Evolutionary conservation across 2,797 vertebrate species (phyloP), one percentile per base, ranked within the genome.

Genomic region (Sparidentex hasta): DNA sequence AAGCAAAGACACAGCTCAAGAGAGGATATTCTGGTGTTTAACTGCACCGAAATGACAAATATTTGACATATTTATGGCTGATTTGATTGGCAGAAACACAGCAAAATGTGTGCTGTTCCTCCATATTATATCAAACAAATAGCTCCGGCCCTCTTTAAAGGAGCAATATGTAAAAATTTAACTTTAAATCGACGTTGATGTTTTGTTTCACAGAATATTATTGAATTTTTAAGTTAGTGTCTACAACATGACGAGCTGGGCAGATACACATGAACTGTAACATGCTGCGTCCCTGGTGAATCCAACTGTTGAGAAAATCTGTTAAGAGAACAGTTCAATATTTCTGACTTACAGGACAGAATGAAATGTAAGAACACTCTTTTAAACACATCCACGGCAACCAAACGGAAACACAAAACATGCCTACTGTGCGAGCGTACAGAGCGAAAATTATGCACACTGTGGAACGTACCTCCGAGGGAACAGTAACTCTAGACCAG

Each of bases 401-500:
- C 29, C 18, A 13, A 0, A n/a, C 16, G 9, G 1, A 38, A 38
- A 38, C 11, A 38, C 38, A 38, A 75, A 25, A 56, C 78, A 82
- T 58, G 80, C 85, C 25, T 3, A 38, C 8, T 50, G 55, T 55
- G 38, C 50, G 47, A 50, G 54, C 38, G 54, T 13, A 38, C 29
- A n/a, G 77, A 43, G 74, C n/a, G 21, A 80, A 77, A 74, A 52
- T 14, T 21, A 59, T 21, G 50, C 66, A 71, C 50, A 78, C 52
- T 56, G 47, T 38, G 63, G 38, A 61, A 92, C 93, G 71, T 96
- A 96, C 96, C 96, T 96, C 83, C 90, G 93, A 16, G 95, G 94
- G 88, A 93, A 95, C 76, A 96, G 88, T 76, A 95, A 86, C 91
- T 95, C 94, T 88, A 96, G 89, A 87, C 95, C 94, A 88, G 87